Evolutionary conservation across 2,888 invertebrate genomes (phyloP).

Genomic region (Andrena fulva): DNA sequence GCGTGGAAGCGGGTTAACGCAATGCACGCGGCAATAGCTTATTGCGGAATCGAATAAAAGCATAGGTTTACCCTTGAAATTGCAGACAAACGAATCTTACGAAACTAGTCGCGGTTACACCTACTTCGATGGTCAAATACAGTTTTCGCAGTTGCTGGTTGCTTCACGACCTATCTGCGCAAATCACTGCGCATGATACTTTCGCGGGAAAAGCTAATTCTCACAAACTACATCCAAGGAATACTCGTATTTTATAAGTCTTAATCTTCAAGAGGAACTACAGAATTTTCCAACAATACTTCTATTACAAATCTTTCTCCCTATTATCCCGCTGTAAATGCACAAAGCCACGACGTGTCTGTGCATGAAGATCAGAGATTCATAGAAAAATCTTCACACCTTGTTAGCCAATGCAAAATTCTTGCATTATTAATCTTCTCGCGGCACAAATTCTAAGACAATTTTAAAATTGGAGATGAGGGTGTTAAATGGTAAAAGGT

Average conservation of each 20-base stretch:
- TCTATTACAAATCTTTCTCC: too few species aligned
- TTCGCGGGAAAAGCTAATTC: background rate
- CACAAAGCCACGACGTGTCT: too few species aligned
- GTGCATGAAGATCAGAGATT: too few species aligned
- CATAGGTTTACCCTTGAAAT: conserved; percentile 37
- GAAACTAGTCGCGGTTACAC: conserved; percentile 16
- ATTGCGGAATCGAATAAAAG: conserved; percentile 19
- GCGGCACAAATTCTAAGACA: too few species aligned
- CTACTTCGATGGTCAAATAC: conserved; percentile 14
- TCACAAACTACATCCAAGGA: background rate
- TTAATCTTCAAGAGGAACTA: background rate
- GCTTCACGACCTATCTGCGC: conserved; percentile 3
- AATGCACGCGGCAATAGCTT: background rate
- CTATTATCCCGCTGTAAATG: too few species aligned
- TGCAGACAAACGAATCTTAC: conserved; percentile 16
- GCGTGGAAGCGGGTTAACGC: background rate
- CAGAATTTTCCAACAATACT: too few species aligned
- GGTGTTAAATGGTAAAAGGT: background rate
- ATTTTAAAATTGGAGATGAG: background rate
- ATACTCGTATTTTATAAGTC: background rate
- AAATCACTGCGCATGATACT: background rate
- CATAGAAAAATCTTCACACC: too few species aligned
- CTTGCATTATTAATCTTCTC: too few species aligned
- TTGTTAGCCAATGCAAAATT: too few species aligned
- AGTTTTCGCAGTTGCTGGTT: conserved; percentile 2